These are phyloP conservation scores for Isurus oxyrinchus DNA, from an alignment of 2,113 vertebrate genomes.

Conservation along the genomic window DNA sequence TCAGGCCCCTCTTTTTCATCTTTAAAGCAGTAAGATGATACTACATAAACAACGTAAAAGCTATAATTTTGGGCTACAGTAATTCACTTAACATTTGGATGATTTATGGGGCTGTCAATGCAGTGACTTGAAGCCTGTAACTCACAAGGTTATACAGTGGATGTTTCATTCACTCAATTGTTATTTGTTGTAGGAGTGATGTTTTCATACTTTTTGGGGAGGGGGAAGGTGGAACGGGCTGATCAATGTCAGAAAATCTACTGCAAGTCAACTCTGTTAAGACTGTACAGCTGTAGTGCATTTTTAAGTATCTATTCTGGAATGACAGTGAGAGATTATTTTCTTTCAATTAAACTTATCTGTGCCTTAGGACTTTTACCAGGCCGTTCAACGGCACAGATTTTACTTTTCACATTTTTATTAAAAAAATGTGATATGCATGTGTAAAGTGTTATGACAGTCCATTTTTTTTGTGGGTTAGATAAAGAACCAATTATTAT, in stretches of 20 bases:
- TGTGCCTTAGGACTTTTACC: background rate
- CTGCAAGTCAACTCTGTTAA: background rate
- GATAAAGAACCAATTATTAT: background rate
- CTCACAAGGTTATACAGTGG: constrained; percentile 33
- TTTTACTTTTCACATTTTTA: background rate
- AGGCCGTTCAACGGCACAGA: background rate
- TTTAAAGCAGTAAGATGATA: constrained; percentile 61
- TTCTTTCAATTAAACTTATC: constrained; percentile 8
- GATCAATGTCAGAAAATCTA: constrained; percentile 28
- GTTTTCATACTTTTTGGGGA: constrained; percentile 42
- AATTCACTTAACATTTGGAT: constrained; percentile 86
- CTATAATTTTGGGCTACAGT: constrained; percentile 73
- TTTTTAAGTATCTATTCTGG: background rate
- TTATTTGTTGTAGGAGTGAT: constrained; percentile 40
- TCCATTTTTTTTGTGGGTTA: background rate
- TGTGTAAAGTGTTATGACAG: background rate
- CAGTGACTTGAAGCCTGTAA: constrained; percentile 38
- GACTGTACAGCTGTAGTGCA: background rate
- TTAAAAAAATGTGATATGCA: background rate
- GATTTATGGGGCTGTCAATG: constrained; percentile 88
- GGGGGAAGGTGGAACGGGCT: background rate
- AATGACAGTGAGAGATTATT: background rate
- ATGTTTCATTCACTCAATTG: constrained; percentile 27
- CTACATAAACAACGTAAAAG: constrained; percentile 77
- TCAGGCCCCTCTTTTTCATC: constrained; percentile 27